Conservation (phyloP, 2,797 vertebrate genomes). For the Pangasius sanitwongsei region DNA sequence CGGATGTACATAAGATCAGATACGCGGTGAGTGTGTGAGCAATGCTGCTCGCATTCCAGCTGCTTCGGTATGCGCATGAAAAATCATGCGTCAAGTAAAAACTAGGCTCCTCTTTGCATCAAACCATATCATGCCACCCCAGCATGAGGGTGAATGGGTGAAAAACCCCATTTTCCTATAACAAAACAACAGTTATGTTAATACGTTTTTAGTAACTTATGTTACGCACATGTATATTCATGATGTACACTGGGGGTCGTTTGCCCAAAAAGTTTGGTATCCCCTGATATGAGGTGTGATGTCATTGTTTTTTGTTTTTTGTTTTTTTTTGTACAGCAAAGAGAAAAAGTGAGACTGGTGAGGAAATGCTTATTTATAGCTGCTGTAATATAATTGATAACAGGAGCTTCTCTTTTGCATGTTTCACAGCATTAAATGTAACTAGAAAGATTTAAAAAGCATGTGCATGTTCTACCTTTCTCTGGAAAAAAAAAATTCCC, state of each 20-base stretch:
- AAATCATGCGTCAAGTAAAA: neutral
- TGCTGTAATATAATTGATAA: neutral
- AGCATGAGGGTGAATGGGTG: neutral
- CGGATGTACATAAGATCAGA: neutral
- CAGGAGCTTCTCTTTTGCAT: neutral
- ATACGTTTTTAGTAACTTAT: neutral
- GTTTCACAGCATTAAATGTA: neutral
- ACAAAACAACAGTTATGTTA: neutral
- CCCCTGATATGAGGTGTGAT: neutral
- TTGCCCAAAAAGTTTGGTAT: neutral
- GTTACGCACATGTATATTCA: neutral
- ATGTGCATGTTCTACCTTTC: neutral
- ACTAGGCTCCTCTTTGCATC: neutral
- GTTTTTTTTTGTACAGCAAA: neutral
- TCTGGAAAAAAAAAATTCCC: neutral
- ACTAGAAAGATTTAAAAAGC: neutral
- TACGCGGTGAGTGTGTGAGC: neutral
- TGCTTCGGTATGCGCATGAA: neutral
- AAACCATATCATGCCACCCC: neutral
- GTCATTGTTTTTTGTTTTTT: neutral
- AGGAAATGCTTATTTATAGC: neutral
- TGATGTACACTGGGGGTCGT: neutral
- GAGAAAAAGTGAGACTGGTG: neutral
- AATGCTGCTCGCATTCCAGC: neutral
- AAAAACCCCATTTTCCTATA: neutral